phyloP scores from a whole-genome alignment of 2,888 invertebrate genomes.

The Callinectes sapidus region DNA sequence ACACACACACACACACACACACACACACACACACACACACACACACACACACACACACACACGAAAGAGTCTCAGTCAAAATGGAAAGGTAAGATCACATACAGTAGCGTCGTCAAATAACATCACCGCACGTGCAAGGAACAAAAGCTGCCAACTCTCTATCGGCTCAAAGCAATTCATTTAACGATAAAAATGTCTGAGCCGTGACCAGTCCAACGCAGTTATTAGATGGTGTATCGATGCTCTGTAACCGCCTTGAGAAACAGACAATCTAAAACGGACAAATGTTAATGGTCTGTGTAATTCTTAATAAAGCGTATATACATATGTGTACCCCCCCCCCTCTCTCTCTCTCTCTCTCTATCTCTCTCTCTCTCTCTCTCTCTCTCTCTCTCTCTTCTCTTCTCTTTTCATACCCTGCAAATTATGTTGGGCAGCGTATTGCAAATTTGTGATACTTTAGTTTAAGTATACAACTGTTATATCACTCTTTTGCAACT shows the following conservation, averaged over 20 bases:
- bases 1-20: too few species aligned
- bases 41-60: too few species aligned
- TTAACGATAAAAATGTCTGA: background rate
- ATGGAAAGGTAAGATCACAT: background rate
- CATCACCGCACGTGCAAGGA: background rate
- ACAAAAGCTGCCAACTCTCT: background rate
- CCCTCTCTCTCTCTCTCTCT: conserved; percentile 30
- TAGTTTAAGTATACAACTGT: too few species aligned
- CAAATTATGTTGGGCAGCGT: too few species aligned
- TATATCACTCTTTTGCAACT: too few species aligned
- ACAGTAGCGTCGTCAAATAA: background rate
- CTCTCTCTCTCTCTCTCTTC: conserved; percentile 35
- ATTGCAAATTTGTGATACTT: too few species aligned
- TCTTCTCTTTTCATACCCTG: too few species aligned
- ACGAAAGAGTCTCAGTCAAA: background rate
- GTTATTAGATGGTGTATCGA: background rate
- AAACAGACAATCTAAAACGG: background rate
- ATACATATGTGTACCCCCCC: background rate
- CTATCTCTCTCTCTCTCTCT: conserved; percentile 35
- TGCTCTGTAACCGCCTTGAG: background rate
- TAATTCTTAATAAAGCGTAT: background rate
- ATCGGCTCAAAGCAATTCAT: background rate
- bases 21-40: too few species aligned
- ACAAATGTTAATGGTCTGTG: background rate
- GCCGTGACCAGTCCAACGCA: background rate